Evolutionary conservation across 1,140 invertebrate genomes (phyloP).

Genomic region (Diorhabda carinulata): DNA sequence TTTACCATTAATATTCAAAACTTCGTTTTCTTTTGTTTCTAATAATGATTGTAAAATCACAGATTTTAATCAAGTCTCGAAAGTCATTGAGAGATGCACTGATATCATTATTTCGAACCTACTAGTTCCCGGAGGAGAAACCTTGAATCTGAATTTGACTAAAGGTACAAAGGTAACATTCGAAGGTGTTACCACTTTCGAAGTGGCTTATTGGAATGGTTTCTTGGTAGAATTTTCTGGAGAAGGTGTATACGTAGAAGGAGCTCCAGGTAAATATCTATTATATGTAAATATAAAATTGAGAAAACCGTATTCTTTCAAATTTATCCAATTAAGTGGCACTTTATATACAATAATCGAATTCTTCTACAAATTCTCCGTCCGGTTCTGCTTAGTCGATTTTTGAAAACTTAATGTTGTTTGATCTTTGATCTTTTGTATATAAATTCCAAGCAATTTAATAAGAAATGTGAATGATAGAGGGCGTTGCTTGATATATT

Average conservation of each 20-base stretch:
- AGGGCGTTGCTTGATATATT: too few species aligned
- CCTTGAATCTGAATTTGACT: slow-evolving; percentile 8
- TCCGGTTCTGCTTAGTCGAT: too few species aligned
- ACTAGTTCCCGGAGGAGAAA: slow-evolving; percentile 5
- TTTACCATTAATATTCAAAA: too few species aligned
- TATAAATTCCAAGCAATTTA: too few species aligned
- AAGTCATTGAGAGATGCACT: background rate
- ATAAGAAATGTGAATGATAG: too few species aligned
- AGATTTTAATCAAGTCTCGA: background rate
- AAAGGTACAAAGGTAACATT: slow-evolving; percentile 5
- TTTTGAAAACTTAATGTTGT: too few species aligned
- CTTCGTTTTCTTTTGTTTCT: background rate
- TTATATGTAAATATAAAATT: too few species aligned
- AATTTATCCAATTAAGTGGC: too few species aligned
- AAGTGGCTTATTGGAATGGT: background rate
- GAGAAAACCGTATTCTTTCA: too few species aligned
- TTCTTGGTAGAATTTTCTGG: slow-evolving; percentile 1
- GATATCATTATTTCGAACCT: slow-evolving; percentile 8
- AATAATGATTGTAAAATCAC: background rate
- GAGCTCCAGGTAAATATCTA: background rate
- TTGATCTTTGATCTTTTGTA: too few species aligned
- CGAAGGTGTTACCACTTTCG: slow-evolving; percentile 1
- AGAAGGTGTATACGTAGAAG: background rate
- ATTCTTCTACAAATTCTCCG: too few species aligned
- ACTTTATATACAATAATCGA: too few species aligned